Conservation (phyloP, 1,140 invertebrate genomes). For the Nasonia giraulti region DNA sequence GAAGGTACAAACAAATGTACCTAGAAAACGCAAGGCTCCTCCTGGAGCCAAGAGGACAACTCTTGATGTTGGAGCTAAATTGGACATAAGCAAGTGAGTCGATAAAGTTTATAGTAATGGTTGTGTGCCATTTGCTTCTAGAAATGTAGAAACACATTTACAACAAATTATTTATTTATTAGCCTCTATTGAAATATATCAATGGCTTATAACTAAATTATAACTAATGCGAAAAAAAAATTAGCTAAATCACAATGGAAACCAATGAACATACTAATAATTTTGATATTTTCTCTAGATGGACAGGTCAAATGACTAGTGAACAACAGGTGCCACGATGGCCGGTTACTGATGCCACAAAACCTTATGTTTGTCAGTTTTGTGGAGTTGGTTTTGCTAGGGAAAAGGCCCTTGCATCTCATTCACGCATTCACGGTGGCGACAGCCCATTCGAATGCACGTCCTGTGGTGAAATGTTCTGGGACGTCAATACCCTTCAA, state of each 20-base stretch:
- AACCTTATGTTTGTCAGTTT: constrained; percentile 87
- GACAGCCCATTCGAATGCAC: constrained; percentile 86
- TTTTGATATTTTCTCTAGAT: constrained; percentile 55
- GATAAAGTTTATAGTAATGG: constrained; percentile 51
- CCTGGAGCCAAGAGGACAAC: constrained; percentile 54
- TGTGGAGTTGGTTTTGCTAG: constrained; percentile 87
- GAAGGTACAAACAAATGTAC: constrained; percentile 65
- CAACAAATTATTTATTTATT: background rate
- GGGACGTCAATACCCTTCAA: constrained; percentile 80
- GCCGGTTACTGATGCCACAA: constrained; percentile 82
- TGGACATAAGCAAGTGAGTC: constrained; percentile 64
- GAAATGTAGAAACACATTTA: no score
- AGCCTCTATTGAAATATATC: no score
- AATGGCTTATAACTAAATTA: no score
- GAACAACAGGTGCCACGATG: constrained; percentile 69
- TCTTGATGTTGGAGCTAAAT: constrained; percentile 55
- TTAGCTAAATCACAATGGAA: background rate
- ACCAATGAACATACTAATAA: background rate
- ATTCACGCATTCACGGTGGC: constrained; percentile 81
- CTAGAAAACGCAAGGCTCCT: constrained; percentile 67
- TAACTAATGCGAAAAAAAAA: background rate
- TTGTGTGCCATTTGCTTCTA: background rate
- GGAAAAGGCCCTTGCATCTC: constrained; percentile 86
- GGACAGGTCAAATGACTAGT: constrained; percentile 60
- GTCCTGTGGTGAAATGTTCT: constrained; percentile 86